A percentile compares a stretch with the other conserved stretches of the same genome.
Evolutionary conservation across 2,888 invertebrate species (phyloP).

Genomic region (Galeruca laticollis): DNA sequence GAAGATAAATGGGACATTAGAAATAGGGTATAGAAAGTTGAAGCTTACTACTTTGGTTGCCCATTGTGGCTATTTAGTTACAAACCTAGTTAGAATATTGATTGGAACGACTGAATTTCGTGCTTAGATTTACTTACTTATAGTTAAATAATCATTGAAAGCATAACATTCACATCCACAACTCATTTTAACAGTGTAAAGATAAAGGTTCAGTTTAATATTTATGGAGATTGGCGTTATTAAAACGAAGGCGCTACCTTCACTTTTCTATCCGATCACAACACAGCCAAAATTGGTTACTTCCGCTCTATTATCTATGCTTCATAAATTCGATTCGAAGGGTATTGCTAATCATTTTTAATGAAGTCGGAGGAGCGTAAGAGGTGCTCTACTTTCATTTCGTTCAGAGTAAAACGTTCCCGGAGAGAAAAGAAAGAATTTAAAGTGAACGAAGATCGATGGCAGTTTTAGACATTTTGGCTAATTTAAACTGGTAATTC

Average conservation of each 20-base stretch:
- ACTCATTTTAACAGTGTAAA: slow-evolving; percentile 17
- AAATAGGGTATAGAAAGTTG: too few species aligned
- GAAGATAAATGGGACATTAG: too few species aligned
- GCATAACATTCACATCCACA: not conserved
- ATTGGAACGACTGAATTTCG: too few species aligned
- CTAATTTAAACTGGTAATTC: slow-evolving; percentile 10
- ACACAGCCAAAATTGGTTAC: slow-evolving; percentile 34
- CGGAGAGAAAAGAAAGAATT: slow-evolving; percentile 8
- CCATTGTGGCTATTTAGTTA: too few species aligned
- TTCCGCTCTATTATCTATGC: slow-evolving; percentile 43
- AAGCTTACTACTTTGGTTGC: too few species aligned
- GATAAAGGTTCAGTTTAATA: slow-evolving; percentile 46
- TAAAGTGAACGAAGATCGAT: slow-evolving; percentile 18
- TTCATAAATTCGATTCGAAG: slow-evolving; percentile 44
- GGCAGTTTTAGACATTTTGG: slow-evolving; percentile 10
- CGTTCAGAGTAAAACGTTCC: slow-evolving; percentile 8
- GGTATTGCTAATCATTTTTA: slow-evolving; percentile 42
- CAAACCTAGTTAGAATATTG: too few species aligned
- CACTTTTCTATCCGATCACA: slow-evolving; percentile 40
- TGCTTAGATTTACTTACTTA: too few species aligned
- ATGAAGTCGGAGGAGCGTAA: slow-evolving; percentile 32
- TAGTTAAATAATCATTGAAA: too few species aligned
- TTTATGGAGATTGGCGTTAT: slow-evolving; percentile 51
- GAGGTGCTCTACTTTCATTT: slow-evolving; percentile 27
- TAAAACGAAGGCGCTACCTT: slow-evolving; percentile 43